Base-by-base conservation (phyloP, 2,888 invertebrate species). In the Alitta virens region DNA sequence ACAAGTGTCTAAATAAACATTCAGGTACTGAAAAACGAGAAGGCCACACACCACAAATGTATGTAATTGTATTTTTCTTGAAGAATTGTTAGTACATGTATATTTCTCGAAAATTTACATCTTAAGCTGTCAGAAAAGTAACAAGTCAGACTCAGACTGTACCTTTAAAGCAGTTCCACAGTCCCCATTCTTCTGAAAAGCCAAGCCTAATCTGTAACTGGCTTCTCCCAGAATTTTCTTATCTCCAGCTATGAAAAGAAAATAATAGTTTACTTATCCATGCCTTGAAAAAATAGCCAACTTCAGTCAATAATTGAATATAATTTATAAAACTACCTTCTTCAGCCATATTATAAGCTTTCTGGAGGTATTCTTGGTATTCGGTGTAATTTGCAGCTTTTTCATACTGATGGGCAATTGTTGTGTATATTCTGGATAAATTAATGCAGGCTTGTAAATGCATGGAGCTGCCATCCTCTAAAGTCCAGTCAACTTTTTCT, bases 331-430 rank as follows among this genome's bases (percentile, higher is more conserved):
- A 75, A 71, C n/a, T 62, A 80, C 81, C 75, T 73, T 78, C 78
- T 65, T 74, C 74, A 12, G 81, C 75, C 69, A 72, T 76, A 50
- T 76, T 73, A 54, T 76, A 73, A 14, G 81, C 81, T 54, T 78
- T 75, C 25, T 67, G 70, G 7, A 81, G 70, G 60, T 71, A 77
- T 26, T 72, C 72, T n/a, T 79, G 69, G 56, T 71, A 69, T 21
- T 64, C 55, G 26, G 70, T 65, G 2, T 60, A 57, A 26, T 78
- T 76, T 7, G 66, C 60, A 55, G 60, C 68, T 46, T 72, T 69
- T 25, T 61, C 59, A 43, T 71, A 71, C 25, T 75, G 51, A 0
- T 70, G 66, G 5, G 77, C 76, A 24, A 79, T 73, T 23, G 70
- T 70, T 5, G 78, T 75, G 68, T 79, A 79, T 43, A 81, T 76